Evolutionary conservation across 2,113 vertebrate species (phyloP).

Genomic region (Urocynchramus pylzowi): DNA sequence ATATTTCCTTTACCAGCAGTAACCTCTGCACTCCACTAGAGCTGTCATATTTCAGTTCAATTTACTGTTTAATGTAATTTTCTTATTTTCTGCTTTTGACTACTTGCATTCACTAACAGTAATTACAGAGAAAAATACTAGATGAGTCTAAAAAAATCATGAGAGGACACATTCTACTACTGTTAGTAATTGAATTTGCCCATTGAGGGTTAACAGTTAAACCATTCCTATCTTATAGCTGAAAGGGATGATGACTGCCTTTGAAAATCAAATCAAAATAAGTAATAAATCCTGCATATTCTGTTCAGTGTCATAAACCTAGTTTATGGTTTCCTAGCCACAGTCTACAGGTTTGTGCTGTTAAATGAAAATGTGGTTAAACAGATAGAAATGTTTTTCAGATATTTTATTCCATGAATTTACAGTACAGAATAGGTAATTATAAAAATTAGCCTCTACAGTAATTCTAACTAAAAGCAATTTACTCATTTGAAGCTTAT

Average conservation of each 20-base stretch:
- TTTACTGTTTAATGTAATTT: neutral
- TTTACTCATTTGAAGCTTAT: neutral
- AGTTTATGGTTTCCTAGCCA: neutral
- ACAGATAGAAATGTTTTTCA: neutral
- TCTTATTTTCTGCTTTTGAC: neutral
- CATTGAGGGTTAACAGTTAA: neutral
- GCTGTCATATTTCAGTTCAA: neutral
- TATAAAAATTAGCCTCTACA: neutral
- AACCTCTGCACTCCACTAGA: neutral
- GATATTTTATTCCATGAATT: neutral
- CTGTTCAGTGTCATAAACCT: neutral
- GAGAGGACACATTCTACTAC: neutral
- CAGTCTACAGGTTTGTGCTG: neutral
- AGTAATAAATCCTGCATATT: neutral
- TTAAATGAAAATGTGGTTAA: neutral
- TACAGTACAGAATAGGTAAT: neutral
- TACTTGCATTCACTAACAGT: neutral
- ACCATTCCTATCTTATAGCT: neutral
- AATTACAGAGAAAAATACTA: neutral
- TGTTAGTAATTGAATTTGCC: neutral
- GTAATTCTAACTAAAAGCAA: neutral
- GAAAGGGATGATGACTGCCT: neutral
- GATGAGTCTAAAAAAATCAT: neutral
- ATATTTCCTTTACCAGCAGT: neutral
- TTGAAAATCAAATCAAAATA: constrained; percentile 5